Evolutionary conservation across 1,140 invertebrate species (phyloP).

Genomic region (Heliothis subflexa): DNA sequence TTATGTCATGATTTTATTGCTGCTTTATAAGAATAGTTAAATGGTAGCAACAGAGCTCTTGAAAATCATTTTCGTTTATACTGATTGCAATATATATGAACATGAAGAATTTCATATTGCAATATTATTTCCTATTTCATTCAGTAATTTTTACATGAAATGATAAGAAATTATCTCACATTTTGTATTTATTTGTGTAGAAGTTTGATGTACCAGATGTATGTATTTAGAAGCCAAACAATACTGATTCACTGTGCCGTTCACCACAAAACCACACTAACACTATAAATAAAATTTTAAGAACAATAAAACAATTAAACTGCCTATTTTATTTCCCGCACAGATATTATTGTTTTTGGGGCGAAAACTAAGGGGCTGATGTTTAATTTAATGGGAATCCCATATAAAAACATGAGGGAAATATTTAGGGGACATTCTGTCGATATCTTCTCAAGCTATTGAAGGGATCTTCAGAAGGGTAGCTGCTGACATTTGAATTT

Average conservation of each 20-base stretch:
- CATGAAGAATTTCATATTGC: too few relatives aligned
- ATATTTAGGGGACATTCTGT: conserved; percentile 41
- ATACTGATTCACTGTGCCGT: not conserved
- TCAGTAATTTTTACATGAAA: too few relatives aligned
- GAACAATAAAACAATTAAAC: conserved; percentile 35
- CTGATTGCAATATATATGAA: too few relatives aligned
- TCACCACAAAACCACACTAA: conserved; percentile 13
- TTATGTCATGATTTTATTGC: not conserved
- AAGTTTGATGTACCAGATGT: too few relatives aligned
- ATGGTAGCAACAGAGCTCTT: too few relatives aligned
- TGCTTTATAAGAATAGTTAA: not conserved
- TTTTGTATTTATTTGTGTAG: too few relatives aligned
- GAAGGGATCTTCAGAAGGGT: conserved; percentile 32
- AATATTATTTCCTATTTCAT: too few relatives aligned
- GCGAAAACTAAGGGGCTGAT: conserved; percentile 33
- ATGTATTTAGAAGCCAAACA: too few relatives aligned
- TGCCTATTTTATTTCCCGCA: conserved; percentile 9
- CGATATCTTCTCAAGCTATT: conserved; percentile 41
- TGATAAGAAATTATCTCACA: too few relatives aligned
- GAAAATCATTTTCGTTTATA: too few relatives aligned
- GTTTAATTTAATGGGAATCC: conserved; percentile 42
- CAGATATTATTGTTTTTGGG: conserved; percentile 41
- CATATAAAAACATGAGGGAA: conserved; percentile 47
- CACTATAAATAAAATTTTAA: conserved; percentile 31
- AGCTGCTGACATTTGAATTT: not conserved